Base-by-base conservation (phyloP, 1,140 invertebrate species). In the Drosophila paulistorum region DNA sequence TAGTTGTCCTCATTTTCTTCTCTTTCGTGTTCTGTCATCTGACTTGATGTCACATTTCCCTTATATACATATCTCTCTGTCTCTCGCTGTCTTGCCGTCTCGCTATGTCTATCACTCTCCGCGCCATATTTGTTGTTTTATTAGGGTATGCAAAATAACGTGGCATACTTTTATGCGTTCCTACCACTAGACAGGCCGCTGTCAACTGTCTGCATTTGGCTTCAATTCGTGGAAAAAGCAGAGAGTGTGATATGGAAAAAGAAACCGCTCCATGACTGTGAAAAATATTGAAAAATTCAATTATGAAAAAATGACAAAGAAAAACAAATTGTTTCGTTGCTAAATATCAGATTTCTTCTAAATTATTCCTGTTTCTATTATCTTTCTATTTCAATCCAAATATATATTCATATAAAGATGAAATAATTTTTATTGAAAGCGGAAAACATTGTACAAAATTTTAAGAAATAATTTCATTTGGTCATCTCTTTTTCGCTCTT, bases 81-180 rank as follows among this genome's bases (percentile, higher is more conserved):
- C 20, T 58, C 37, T 41, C 33, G 57, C 54, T 62, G 57, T 61
- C 57, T 64, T 68, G 39, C 55, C 60, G 55, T 58, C 23, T 17
- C 14, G 26, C 55, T 58, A 9, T 7, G 30, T 35, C 13, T 2
- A 17, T 39, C 23, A 30, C 55, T 42, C 61, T 41, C 58, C 26
- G 35, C 57, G 35, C 30, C 30, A 30, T 30, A 30, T 30, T 30
- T 51, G 42, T 39, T 37, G 30, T 72, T 62, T 62, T 37, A 55
- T 48, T 54, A 51, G 58, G 62, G 42, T 41, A 70, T 69, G 58
- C 54, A 35, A 81, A 81, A 81, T 66, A 71, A 60, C 63, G 71
- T 79, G 58, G 71, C 80, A 75, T 83, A 66, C 68, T 81, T 82
- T 75, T 64, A 51, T 67, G 64, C 55, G 58, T 54, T 39, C 14